Conservation (phyloP, 2,797 vertebrate genomes). For the Anguilla megastoma region DNA sequence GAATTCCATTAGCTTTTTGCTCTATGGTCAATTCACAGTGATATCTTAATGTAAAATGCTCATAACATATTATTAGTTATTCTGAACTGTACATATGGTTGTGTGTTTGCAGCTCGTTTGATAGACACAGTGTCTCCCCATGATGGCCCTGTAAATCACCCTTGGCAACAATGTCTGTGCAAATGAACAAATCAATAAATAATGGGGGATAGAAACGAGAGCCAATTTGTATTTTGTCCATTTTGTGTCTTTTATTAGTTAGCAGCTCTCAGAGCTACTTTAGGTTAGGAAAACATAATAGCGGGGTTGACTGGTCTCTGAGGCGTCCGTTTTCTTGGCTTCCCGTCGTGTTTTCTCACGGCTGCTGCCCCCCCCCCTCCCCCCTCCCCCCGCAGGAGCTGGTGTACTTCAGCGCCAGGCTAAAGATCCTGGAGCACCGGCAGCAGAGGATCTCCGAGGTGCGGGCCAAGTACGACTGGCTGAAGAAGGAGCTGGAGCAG, state of each 20-base stretch:
- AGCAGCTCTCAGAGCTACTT: background rate
- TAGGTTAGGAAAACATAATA: background rate
- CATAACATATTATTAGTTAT: background rate
- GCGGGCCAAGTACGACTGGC: constrained; percentile 89
- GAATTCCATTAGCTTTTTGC: background rate
- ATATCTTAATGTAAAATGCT: background rate
- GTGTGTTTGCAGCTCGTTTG: background rate
- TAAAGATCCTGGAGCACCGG: constrained; percentile 88
- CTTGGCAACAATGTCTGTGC: background rate
- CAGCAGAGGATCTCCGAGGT: constrained; percentile 95
- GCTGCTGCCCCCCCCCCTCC: background rate
- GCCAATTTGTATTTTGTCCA: background rate
- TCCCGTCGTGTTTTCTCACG: background rate
- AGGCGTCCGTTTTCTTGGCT: background rate
- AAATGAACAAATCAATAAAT: background rate
- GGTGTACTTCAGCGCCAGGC: constrained; percentile 83
- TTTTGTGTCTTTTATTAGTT: background rate
- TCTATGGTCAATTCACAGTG: background rate
- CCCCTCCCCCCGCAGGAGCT: constrained; percentile 73
- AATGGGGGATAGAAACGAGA: background rate
- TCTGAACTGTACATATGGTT: background rate
- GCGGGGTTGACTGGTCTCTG: background rate
- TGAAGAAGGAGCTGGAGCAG: constrained; percentile 93
- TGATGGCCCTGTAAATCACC: background rate
- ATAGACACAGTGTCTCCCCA: background rate